Base-by-base conservation (phyloP, 2,888 invertebrate species). In the Taphrorychus bicolor region DNA sequence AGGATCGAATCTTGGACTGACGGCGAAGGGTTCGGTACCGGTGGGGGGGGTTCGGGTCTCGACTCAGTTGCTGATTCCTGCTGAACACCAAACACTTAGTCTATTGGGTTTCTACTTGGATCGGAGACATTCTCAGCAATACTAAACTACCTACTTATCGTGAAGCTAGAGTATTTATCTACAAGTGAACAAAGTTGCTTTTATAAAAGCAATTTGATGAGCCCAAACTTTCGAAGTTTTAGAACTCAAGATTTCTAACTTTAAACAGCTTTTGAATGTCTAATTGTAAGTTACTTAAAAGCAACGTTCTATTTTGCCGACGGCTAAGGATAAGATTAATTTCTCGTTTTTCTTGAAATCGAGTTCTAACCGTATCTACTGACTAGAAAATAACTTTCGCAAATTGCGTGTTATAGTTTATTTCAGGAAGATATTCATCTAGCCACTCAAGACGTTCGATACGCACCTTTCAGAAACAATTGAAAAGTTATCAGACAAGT, bases 81-180 rank as follows among this genome's bases (percentile, higher is more conserved):
- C 76, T 77, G 71, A 76, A 78, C 76, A 77, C 74, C 77, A 76
- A 76, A 77, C 78, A 76, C 76, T 76, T 74, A 76, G 74, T 76
- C 73, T 54, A 9, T 14, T 1, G 32, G 32, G 3, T 32, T 11
- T 1, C 32, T 32, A 32, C 32, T 2, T 7, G 32, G 32, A 32
- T 32, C 32, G 32, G 32, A 3, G 32, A 9, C 32, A 32, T 32
- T 32, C 32, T 9, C 2, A 3, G 11, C 32, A 32, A 7, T n/a
- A n/a, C n/a, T n/a, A n/a, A 32, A 32, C 32, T 32, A 32, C 7
- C 32, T 32, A 32, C 32, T 32, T 32, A 32, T 32, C 1, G 7
- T 7, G 32, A 32, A 32, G 32, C 2, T 7, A 32, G 11, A 32
- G 1, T 32, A 32, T 32, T 2, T 32, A 32, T 2, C 32, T 32